Conservation (phyloP, 2,797 vertebrate species). For the Pteronotus mesoamericanus region DNA sequence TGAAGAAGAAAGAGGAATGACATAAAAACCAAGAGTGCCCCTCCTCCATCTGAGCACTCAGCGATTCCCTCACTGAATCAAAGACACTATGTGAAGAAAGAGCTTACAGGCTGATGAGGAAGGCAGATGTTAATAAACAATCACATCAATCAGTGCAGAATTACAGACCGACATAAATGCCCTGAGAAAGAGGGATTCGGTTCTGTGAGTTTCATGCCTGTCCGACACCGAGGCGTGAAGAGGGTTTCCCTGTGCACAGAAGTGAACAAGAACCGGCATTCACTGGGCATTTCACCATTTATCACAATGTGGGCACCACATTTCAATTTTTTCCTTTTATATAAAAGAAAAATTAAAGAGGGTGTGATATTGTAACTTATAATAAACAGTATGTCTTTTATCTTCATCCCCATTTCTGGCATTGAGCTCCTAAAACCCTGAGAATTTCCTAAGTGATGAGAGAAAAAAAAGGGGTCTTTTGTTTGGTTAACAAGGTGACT, state of each 20-base stretch:
- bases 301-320: not conserved
- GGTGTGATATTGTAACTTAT: not conserved
- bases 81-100: not conserved
- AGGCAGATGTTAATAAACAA: not conserved
- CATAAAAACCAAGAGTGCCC: not conserved
- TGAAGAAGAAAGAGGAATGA: not conserved
- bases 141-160: not conserved
- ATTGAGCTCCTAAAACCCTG: not conserved
- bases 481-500: not conserved
- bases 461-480: not conserved
- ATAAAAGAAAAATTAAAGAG: not conserved
- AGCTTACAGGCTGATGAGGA: not conserved
- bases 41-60: not conserved
- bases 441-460: not conserved
- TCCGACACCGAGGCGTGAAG: rapidly evolving
- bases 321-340: not conserved
- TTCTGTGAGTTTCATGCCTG: not conserved
- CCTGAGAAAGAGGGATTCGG: not conserved
- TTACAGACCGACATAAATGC: not conserved
- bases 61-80: not conserved
- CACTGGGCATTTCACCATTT: not conserved
- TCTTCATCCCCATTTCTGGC: not conserved
- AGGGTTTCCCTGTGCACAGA: not conserved
- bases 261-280: no score
- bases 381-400: not conserved